These are phyloP conservation scores for Willisornis vidua DNA, from an alignment of 2,113 vertebrate species.

Conservation along the genomic window DNA sequence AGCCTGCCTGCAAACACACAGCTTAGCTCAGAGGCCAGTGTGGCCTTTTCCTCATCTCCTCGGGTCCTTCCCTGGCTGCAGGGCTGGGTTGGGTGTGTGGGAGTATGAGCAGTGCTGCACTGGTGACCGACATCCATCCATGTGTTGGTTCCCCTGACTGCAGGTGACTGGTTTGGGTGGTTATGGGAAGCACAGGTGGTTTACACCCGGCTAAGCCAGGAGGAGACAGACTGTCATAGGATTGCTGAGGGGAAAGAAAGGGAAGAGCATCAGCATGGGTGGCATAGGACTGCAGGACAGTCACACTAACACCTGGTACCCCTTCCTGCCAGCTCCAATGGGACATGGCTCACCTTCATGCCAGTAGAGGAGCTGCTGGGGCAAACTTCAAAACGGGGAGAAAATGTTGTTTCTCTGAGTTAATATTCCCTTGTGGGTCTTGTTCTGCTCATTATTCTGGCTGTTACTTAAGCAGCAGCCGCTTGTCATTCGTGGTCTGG, in stretches of 20 bases:
- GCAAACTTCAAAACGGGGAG: not conserved
- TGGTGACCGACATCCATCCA: accelerated
- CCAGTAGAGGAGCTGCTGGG: not conserved
- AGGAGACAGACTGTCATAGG: not conserved
- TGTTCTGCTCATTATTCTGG: constrained; percentile 57
- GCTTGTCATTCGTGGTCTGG: constrained; percentile 12
- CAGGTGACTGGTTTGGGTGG: not conserved
- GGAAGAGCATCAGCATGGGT: accelerated
- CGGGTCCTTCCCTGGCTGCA: not conserved
- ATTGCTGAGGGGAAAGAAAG: accelerated
- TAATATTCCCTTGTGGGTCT: not conserved
- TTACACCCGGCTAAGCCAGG: not conserved
- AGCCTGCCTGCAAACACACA: not conserved
- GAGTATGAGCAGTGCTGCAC: accelerated
- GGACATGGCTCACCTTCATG: accelerated
- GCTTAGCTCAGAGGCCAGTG: not conserved
- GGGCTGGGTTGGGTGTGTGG: not conserved
- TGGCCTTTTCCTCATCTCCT: not conserved
- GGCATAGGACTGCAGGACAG: not conserved
- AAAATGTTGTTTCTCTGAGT: not conserved
- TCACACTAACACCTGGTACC: accelerated
- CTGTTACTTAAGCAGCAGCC: constrained; percentile 49
- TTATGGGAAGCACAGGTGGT: accelerated
- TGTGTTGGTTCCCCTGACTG: not conserved
- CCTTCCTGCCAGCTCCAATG: accelerated